These are phyloP conservation scores for Spinus pinus DNA, from an alignment of 2,797 vertebrate species.

Conservation along the genomic window DNA sequence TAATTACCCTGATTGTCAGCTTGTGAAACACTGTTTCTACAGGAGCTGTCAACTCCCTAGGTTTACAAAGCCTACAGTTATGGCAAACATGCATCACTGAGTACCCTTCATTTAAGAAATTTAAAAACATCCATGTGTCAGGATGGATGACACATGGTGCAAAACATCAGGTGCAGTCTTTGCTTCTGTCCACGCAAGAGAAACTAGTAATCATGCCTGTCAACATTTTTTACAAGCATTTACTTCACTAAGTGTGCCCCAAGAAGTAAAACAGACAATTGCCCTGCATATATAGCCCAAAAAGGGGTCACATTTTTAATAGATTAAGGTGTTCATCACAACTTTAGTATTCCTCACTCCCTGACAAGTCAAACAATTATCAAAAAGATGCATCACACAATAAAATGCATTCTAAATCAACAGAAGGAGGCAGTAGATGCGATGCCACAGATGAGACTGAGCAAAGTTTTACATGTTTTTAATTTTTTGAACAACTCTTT, in stretches of 20 bases:
- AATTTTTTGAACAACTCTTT: neutral
- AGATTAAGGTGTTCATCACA: neutral
- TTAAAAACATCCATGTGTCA: neutral
- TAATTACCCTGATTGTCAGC: neutral
- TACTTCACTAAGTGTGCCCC: neutral
- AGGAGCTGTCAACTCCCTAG: neutral
- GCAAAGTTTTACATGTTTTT: neutral
- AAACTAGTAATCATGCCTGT: neutral
- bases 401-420: neutral
- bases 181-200: neutral
- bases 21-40: neutral
- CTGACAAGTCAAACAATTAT: neutral
- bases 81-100: neutral
- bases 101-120: neutral
- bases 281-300: neutral
- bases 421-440: neutral
- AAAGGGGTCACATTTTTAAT: neutral
- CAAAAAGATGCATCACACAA: neutral
- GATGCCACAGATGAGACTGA: neutral
- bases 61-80: neutral
- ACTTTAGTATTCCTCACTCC: neutral
- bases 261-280: neutral
- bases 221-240: neutral
- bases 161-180: neutral
- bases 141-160: neutral